Percentiles rank a stretch among this genome's conserved stretches.
Evolutionary conservation across 2,888 invertebrate species (phyloP).

Genomic region (Helleia helle): DNA sequence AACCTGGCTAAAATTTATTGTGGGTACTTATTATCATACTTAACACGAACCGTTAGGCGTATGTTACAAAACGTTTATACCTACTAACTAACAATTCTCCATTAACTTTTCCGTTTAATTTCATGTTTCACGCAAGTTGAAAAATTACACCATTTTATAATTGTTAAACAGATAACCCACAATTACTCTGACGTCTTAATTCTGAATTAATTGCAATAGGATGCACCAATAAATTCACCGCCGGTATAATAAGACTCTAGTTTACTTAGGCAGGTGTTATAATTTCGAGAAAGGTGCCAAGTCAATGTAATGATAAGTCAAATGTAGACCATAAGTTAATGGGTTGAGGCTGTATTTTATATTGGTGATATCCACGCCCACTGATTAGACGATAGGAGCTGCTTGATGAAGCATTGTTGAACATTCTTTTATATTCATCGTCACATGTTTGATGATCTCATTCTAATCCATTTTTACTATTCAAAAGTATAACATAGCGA

Average conservation of each 20-base stretch:
- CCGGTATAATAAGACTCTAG: constrained; percentile 42
- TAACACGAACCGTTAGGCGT: too few relatives aligned
- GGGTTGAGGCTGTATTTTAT: constrained; percentile 19
- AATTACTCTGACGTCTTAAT: constrained; percentile 47
- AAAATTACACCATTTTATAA: constrained; percentile 11
- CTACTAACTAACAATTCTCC: too few relatives aligned
- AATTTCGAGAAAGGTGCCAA: constrained; percentile 9
- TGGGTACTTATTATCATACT: too few relatives aligned
- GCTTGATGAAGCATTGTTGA: constrained; percentile 64
- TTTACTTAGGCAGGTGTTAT: constrained; percentile 37
- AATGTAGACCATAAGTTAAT: constrained; percentile 21
- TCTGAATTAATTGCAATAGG: constrained; percentile 49
- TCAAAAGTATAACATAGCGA: too few relatives aligned
- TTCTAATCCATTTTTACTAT: too few relatives aligned
- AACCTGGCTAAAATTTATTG: too few relatives aligned
- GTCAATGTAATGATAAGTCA: not conserved
- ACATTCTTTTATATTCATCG: constrained; percentile 58
- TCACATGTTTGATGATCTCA: too few relatives aligned
- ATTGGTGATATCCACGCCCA: constrained; percentile 40
- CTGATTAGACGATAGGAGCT: constrained; percentile 61
- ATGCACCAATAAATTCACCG: constrained; percentile 53
- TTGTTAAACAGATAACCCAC: constrained; percentile 16
- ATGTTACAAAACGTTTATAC: constrained; percentile 29
- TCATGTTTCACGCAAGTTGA: too few relatives aligned
- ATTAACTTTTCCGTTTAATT: too few relatives aligned